phyloP scores from a whole-genome alignment of 1,140 invertebrate species.

The Drosophila ironensis region DNA sequence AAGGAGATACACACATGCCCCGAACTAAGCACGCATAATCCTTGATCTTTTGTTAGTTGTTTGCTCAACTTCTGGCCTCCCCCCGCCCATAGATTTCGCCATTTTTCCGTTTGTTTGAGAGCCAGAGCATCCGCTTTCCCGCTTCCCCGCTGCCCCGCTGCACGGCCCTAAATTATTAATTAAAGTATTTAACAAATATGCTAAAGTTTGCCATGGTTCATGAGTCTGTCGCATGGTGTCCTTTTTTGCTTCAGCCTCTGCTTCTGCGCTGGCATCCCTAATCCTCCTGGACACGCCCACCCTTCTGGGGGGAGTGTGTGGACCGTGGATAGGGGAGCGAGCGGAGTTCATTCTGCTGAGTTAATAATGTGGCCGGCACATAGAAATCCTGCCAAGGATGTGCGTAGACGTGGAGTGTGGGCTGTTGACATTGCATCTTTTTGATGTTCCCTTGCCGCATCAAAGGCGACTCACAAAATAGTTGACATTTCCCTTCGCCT shows the following conservation, averaged over 20 bases:
- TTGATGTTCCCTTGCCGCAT: constrained; percentile 66
- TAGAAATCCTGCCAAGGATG: not conserved
- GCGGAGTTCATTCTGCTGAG: constrained; percentile 66
- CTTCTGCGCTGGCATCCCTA: not conserved
- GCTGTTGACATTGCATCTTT: constrained; percentile 70
- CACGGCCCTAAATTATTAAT: constrained; percentile 77
- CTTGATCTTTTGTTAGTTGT: constrained; percentile 78
- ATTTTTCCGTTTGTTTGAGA: constrained; percentile 11
- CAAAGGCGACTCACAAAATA: constrained; percentile 61
- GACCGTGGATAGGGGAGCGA: too few species aligned
- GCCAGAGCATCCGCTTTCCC: not conserved
- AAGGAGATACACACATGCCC: constrained; percentile 18
- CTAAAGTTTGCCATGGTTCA: constrained; percentile 64
- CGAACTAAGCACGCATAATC: constrained; percentile 65
- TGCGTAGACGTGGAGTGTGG: not conserved
- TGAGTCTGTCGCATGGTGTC: constrained; percentile 8
- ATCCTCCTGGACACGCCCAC: constrained; percentile 22
- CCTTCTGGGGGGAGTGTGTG: not conserved
- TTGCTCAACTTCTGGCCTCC: constrained; percentile 62
- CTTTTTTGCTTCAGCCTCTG: not conserved
- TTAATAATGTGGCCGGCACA: constrained; percentile 68
- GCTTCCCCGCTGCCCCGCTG: not conserved
- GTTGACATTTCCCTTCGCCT: constrained; percentile 36
- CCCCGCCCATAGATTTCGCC: not conserved
- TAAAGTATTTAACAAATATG: constrained; percentile 79